These are phyloP conservation scores for Cephus spinipes DNA, from an alignment of 2,888 invertebrate species.

Conservation along the genomic window DNA sequence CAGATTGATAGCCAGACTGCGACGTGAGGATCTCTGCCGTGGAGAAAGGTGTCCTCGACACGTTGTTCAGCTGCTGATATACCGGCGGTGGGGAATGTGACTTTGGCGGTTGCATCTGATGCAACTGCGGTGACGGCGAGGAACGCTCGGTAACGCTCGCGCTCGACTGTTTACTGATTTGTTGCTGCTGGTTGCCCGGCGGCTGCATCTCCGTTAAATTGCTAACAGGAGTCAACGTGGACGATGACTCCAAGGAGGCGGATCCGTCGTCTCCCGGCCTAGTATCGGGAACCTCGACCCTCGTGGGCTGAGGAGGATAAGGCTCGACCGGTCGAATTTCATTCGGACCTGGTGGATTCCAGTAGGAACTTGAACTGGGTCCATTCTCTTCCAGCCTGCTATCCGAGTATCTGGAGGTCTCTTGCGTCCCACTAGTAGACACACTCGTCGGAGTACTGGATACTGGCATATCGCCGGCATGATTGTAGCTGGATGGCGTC, in stretches of 20 bases:
- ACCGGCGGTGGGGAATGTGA: slow-evolving; percentile 51
- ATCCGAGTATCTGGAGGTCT: slow-evolving; percentile 23
- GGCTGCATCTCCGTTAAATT: slow-evolving; percentile 60
- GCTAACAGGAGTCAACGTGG: slow-evolving; percentile 26
- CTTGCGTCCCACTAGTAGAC: background rate
- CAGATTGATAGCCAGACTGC: slow-evolving; percentile 16
- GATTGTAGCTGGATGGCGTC: background rate
- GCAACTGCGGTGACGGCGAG: slow-evolving; percentile 40
- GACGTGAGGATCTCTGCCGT: slow-evolving; percentile 37
- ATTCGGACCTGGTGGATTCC: slow-evolving; percentile 46
- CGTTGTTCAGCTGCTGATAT: slow-evolving; percentile 55
- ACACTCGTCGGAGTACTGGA: background rate
- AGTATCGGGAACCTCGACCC: slow-evolving; percentile 60
- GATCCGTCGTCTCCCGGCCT: slow-evolving; percentile 53
- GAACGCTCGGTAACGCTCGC: background rate
- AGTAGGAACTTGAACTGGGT: slow-evolving; percentile 41
- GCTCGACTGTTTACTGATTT: background rate
- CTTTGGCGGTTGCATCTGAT: slow-evolving; percentile 49
- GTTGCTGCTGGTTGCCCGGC: slow-evolving; percentile 37
- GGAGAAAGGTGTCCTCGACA: slow-evolving; percentile 49
- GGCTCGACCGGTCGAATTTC: slow-evolving; percentile 53
- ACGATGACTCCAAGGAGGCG: slow-evolving; percentile 38
- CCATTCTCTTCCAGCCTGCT: slow-evolving; percentile 32
- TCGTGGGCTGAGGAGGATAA: slow-evolving; percentile 60
- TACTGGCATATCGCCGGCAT: background rate